Percentiles rank a stretch among this genome's conserved stretches.
phyloP scores from a whole-genome alignment of 1,140 invertebrate genomes.

The Drosophila bocqueti region DNA sequence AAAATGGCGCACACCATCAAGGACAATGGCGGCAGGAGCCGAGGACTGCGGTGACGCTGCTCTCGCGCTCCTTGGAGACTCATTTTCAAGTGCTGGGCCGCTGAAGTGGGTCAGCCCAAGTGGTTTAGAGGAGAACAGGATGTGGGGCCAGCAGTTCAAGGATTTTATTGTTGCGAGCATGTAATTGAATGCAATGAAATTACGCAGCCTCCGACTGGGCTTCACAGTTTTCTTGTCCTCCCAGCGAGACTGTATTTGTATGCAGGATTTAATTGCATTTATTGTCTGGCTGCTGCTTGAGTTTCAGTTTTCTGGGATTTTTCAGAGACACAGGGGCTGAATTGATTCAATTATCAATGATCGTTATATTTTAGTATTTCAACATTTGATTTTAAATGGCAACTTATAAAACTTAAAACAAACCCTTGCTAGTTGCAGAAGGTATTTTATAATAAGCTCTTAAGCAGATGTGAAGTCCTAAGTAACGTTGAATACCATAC shows the following conservation, averaged over 20 bases:
- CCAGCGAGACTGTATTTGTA: slow-evolving; percentile 20
- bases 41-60: slow-evolving; percentile 56
- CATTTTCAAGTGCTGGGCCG: slow-evolving; percentile 78
- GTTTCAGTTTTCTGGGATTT: slow-evolving; percentile 20
- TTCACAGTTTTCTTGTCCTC: slow-evolving; percentile 2
- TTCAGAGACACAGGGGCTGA: not conserved
- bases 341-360: slow-evolving; percentile 14
- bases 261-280: slow-evolving; percentile 71
- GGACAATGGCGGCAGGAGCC: slow-evolving; percentile 43
- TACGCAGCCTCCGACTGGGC: slow-evolving; percentile 37
- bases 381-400: not conserved
- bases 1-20: slow-evolving; percentile 68
- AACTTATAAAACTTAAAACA: not conserved
- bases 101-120: slow-evolving; percentile 75
- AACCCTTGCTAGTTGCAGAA: no score
- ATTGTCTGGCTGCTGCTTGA: slow-evolving; percentile 38
- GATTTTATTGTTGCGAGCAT: slow-evolving; percentile 76
- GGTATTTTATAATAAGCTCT: not conserved
- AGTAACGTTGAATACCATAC: not conserved
- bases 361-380: not conserved
- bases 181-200: slow-evolving; percentile 78
- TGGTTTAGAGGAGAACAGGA: slow-evolving; percentile 37
- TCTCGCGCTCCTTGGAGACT: slow-evolving; percentile 71
- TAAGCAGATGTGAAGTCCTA: no score
- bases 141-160: slow-evolving; percentile 62